Evolutionary conservation across 2,113 vertebrate genomes (phyloP), one percentile per base, ranked within the genome.

Genomic region (Oncorhynchus mykiss): DNA sequence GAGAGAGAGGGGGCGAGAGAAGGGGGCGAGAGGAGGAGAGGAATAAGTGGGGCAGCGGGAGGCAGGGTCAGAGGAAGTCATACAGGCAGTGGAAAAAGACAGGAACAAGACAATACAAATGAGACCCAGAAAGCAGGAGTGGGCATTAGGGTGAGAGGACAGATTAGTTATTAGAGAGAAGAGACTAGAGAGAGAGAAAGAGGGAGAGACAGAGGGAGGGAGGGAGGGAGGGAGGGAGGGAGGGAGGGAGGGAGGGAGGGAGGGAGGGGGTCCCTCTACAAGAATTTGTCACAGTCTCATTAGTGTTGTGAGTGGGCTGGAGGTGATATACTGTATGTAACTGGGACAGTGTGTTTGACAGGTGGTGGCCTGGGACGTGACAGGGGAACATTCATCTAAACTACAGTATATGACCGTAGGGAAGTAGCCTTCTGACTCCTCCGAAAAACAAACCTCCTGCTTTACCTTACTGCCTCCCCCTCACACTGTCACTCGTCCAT

Each of bases 261-360:
- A 74, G 72, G 70, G 73, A 57, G 69, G 81, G 84, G 77, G 84
- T 73, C 86, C 75, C 79, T 86, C 83, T 71, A 77, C 85, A 86
- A 72, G 79, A 80, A 82, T 91, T 87, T 80, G 77, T 88, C 85
- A 88, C 71, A 64, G 87, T 79, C 84, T 90, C 86, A 88, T 92
- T 90, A 89, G 77, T 75, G 83, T 87, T 67, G 72, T 81, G 82
- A 39, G 71, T 65, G 71, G 65, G 64, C 24, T 74, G 79, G 67
- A 75, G 76, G 83, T 87, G 89, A 88, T 84, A 88, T 85, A 91
- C 88, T 45, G 39, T 45, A 91, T 88, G 86, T 70, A 80, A 78
- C 27, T 18, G 75, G 57, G 78, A 75, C 31, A 24, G 51, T 62
- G 74, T 87, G 85, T 80, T 85, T 87, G 90, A 90, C 87, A 84